phyloP scores from a whole-genome alignment of 2,888 invertebrate species.

The Polydesmus complanatus region DNA sequence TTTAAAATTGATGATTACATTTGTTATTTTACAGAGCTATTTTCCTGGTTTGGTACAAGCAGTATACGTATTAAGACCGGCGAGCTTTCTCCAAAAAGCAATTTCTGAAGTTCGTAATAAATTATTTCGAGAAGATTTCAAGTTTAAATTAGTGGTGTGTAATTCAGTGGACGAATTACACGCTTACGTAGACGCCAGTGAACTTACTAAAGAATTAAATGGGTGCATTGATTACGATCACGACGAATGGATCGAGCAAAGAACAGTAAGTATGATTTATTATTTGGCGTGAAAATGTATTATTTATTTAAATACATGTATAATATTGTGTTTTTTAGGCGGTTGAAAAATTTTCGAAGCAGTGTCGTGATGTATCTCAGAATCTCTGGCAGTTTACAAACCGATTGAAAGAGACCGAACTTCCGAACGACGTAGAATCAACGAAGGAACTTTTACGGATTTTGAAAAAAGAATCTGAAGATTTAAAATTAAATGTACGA shows the following conservation, averaged over 20 bases:
- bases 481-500: constrained; percentile 68
- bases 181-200: constrained; percentile 65
- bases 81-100: constrained; percentile 89
- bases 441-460: constrained; percentile 73
- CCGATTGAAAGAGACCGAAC: constrained; percentile 73
- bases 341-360: constrained; percentile 82
- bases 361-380: constrained; percentile 77
- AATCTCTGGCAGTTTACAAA: constrained; percentile 76
- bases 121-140: constrained; percentile 74
- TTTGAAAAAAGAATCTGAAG: constrained; percentile 51
- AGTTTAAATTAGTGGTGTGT: constrained; percentile 69
- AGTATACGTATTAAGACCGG: constrained; percentile 84
- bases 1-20: background rate
- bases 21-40: constrained; percentile 50
- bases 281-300: background rate
- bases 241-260: constrained; percentile 90
- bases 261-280: constrained; percentile 55
- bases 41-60: constrained; percentile 87
- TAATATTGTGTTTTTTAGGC: constrained; percentile 48
- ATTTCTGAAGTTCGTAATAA: constrained; percentile 77
- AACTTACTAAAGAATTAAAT: constrained; percentile 77
- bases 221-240: constrained; percentile 81
- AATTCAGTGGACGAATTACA: constrained; percentile 72
- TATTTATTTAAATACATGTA: too few species aligned
- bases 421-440: constrained; percentile 84